These are phyloP conservation scores for Pelobates cultripes DNA, from an alignment of 2,797 vertebrate species.

Conservation along the genomic window DNA sequence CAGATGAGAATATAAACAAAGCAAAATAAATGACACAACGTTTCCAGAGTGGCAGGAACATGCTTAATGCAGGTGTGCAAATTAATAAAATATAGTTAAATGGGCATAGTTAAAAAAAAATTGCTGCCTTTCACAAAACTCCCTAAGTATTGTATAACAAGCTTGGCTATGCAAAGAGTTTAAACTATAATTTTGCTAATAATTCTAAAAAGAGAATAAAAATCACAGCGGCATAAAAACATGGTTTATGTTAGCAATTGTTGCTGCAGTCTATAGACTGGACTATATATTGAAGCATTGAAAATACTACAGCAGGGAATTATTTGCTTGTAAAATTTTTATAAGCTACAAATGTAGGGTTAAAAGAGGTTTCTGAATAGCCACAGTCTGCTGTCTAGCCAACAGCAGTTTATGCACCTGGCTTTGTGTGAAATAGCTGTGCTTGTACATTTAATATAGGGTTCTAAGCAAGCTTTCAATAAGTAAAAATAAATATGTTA, in stretches of 20 bases:
- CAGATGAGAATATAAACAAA: slow-evolving; percentile 64
- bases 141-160: background rate
- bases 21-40: slow-evolving; percentile 7
- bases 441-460: background rate
- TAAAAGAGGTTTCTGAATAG: slow-evolving; percentile 60
- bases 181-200: background rate
- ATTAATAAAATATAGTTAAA: slow-evolving; percentile 53
- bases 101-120: slow-evolving; percentile 34
- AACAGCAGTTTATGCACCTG: slow-evolving; percentile 74
- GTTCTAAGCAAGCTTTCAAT: background rate
- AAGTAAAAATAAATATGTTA: background rate
- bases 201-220: background rate
- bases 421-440: slow-evolving; percentile 59
- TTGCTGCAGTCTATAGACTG: background rate
- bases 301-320: slow-evolving; percentile 62
- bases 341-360: slow-evolving; percentile 68
- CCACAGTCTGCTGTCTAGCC: slow-evolving; percentile 67
- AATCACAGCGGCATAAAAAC: background rate
- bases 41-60: slow-evolving; percentile 19
- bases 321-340: slow-evolving; percentile 72
- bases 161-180: background rate
- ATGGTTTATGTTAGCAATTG: background rate
- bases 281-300: slow-evolving; percentile 57
- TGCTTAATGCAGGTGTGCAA: slow-evolving; percentile 56
- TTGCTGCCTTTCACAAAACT: slow-evolving; percentile 32